Percentiles rank a stretch among this genome's conserved stretches.
These are phyloP conservation scores for Synodontis membranacea DNA, from an alignment of 2,113 vertebrate genomes.

Conservation along the genomic window DNA sequence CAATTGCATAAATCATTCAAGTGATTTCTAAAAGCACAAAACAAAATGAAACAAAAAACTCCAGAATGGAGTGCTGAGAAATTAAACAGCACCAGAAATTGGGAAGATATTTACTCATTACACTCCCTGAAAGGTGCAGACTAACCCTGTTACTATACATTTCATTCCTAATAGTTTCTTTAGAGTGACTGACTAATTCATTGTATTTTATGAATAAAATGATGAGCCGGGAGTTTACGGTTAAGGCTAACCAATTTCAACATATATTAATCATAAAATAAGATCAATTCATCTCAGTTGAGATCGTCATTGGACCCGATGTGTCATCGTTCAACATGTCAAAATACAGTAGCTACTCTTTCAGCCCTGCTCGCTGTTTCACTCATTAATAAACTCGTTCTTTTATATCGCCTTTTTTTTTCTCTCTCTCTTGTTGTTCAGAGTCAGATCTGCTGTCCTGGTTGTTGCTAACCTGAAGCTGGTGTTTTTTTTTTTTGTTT, in stretches of 20 bases:
- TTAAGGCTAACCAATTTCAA: background rate
- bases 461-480: background rate
- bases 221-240: background rate
- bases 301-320: background rate
- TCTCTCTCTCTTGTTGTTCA: background rate
- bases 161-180: background rate
- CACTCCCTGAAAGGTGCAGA: conserved; percentile 16
- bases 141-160: conserved; percentile 3
- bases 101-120: background rate
- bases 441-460: conserved; percentile 3
- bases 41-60: background rate
- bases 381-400: background rate
- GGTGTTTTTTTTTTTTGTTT: too few relatives aligned
- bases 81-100: conserved; percentile 12
- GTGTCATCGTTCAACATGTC: background rate
- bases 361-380: background rate
- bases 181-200: conserved; percentile 6
- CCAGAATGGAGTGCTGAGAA: background rate
- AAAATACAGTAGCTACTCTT: background rate
- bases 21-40: background rate
- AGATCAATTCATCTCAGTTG: background rate
- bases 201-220: background rate
- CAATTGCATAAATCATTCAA: conserved; percentile 1
- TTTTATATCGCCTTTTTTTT: background rate
- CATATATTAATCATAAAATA: background rate